phyloP scores from a whole-genome alignment of 2,888 invertebrate species.

The Nomada fabriciana region DNA sequence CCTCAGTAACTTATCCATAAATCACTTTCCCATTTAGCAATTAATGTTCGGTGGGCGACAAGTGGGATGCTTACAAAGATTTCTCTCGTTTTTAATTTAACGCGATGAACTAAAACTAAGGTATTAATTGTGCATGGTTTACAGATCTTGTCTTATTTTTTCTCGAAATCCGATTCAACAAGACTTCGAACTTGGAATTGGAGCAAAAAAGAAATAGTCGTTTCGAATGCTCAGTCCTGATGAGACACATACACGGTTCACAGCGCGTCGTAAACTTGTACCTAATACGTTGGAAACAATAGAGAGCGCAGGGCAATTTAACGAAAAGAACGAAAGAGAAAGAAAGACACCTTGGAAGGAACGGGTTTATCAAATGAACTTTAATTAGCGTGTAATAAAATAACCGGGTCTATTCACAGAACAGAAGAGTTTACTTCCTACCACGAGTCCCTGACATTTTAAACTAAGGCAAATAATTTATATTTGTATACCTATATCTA shows the following conservation, averaged over 20 bases:
- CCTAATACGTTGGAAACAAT: constrained; percentile 21
- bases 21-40: constrained; percentile 50
- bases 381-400: constrained; percentile 55
- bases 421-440: constrained; percentile 57
- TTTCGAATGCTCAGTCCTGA: constrained; percentile 19
- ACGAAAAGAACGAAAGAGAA: neutral
- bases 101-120: constrained; percentile 17
- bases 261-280: constrained; percentile 15
- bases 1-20: constrained; percentile 57
- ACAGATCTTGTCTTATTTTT: constrained; percentile 25
- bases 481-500: constrained; percentile 67
- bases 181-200: neutral
- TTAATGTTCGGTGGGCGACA: constrained; percentile 33
- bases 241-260: constrained; percentile 1
- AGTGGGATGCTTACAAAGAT: constrained; percentile 37
- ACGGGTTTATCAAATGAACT: constrained; percentile 51
- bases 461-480: constrained; percentile 71
- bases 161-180: constrained; percentile 10
- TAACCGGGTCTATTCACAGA: constrained; percentile 46
- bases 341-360: constrained; percentile 17
- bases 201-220: neutral
- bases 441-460: constrained; percentile 49
- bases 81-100: constrained; percentile 54
- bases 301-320: constrained; percentile 30
- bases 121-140: constrained; percentile 31